Base-by-base conservation (phyloP, 2,797 vertebrate species). In the Heliangelus exortis region DNA sequence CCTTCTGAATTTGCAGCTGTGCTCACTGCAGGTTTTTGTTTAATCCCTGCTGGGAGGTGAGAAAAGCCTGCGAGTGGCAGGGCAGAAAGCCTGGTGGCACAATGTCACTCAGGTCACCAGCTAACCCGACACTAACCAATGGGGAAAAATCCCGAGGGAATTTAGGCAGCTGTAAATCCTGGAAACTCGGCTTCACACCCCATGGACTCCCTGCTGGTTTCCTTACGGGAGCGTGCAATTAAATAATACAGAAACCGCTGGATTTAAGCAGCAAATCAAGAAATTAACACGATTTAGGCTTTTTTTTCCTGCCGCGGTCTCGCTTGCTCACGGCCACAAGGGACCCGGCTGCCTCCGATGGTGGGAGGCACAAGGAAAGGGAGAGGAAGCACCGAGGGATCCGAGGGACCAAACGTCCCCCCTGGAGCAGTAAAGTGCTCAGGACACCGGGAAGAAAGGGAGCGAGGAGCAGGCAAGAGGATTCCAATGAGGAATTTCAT, bases 51-150 rank as follows among this genome's bases (percentile, higher is more conserved):
- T 33, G 53, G 66, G 63, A 68, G 41, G 28, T 31, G 34, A 82
- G 67, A 69, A 84, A 67, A 57, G 55, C 53, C 39, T 23, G 69
- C 0, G 0, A 58, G 54, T 33, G 80, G 6, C 58, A 34, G 86
- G 71, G 57, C 75, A 73, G 81, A 59, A 75, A 76, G 81, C 43
- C 48, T 69, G 15, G 10, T 21, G 67, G 61, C 45, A 22, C 87
- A 92, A 28, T 87, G 87, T 83, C 93, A 87, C n/a, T 59, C 33
- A 11, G 81, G 93, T 93, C 91, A 90, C 78, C 76, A 23, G 45
- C 23, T 50, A 23, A 62, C 29, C 31, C 59, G 17, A 51, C 9
- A 31, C 67, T 43, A 58, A 41, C 59, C 84, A 77, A 21, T 12
- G 65, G 80, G 72, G 90, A 50, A 12, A 62, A 89, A 85, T 83